Conservation (phyloP, 1,140 invertebrate species). For the Lutraria rhynchaena region DNA sequence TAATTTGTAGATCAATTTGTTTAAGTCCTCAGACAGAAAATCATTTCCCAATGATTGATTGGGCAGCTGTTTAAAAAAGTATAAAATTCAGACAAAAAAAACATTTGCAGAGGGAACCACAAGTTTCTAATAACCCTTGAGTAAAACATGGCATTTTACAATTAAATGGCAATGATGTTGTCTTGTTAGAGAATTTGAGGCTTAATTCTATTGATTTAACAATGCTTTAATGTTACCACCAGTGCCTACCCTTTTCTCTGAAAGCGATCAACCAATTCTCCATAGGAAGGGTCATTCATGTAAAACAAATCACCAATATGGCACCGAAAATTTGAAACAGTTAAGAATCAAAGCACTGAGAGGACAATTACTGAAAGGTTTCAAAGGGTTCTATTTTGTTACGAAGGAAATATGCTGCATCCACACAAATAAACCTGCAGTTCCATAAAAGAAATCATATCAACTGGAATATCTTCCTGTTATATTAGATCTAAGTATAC, state of each 20-base stretch:
- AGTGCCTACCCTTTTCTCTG: neutral
- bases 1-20: constrained; percentile 74
- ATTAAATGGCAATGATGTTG: neutral
- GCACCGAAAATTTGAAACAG: no score
- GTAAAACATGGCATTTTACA: neutral
- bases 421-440: no score
- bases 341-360: no score
- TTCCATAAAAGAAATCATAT: no score
- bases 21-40: constrained; percentile 73
- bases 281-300: neutral
- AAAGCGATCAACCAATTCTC: neutral
- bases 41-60: constrained; percentile 60
- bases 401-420: no score
- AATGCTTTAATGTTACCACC: neutral
- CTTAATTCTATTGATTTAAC: neutral
- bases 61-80: constrained; percentile 18
- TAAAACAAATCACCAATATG: constrained; percentile 1
- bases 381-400: no score
- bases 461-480: no score
- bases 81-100: neutral
- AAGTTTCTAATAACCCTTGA: neutral
- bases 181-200: neutral
- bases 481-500: no score
- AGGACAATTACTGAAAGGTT: no score
- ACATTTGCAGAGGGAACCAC: neutral